Evolutionary conservation across 2,797 vertebrate genomes (phyloP).

Genomic region (Danio choprae): DNA sequence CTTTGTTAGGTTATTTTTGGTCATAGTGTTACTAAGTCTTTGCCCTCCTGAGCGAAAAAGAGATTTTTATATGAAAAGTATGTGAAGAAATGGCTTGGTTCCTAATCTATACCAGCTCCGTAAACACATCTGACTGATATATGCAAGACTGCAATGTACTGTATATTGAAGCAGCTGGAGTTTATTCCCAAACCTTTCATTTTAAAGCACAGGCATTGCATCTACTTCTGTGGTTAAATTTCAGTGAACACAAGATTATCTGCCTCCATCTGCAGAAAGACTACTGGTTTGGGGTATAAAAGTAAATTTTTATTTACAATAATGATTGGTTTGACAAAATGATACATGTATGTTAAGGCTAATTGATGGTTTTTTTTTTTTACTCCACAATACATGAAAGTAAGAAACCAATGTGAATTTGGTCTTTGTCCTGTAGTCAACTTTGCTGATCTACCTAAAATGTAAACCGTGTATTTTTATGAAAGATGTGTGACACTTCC

Average conservation of each 20-base stretch:
- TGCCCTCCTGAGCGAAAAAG: neutral
- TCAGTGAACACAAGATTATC: neutral
- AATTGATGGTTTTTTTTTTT: constrained; percentile 12
- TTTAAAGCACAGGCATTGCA: neutral
- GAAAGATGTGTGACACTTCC: constrained; percentile 45
- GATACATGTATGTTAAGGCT: neutral
- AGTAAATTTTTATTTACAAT: neutral
- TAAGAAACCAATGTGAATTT: constrained; percentile 34
- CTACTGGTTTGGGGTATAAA: neutral
- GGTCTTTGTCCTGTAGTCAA: constrained; percentile 8
- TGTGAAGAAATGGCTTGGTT: constrained; percentile 8
- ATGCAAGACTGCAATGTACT: constrained; percentile 1
- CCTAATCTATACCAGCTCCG: constrained; percentile 25
- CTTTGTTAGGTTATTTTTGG: neutral
- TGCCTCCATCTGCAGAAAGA: neutral
- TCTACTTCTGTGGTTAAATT: neutral
- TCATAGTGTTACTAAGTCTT: neutral
- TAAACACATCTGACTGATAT: neutral
- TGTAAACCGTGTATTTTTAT: constrained; percentile 64
- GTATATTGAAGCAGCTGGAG: neutral
- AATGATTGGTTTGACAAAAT: neutral
- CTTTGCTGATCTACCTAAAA: constrained; percentile 39
- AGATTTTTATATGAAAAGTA: neutral
- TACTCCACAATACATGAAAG: neutral
- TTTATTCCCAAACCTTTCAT: neutral